Evolutionary conservation across 2,888 invertebrate species (phyloP).

Genomic region (Ochropleura plecta): DNA sequence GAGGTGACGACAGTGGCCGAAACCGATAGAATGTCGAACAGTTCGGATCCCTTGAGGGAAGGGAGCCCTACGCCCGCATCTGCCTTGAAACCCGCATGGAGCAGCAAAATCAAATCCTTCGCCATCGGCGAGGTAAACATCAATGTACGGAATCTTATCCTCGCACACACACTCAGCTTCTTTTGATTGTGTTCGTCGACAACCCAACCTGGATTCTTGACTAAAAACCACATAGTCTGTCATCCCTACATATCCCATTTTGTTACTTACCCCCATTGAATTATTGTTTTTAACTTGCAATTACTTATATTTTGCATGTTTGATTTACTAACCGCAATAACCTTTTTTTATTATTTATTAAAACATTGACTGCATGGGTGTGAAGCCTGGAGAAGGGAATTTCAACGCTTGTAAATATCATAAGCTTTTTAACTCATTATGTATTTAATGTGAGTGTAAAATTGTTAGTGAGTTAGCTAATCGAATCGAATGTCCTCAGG

Average conservation of each 20-base stretch:
- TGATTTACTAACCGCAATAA: slow-evolving; percentile 79
- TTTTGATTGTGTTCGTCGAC: slow-evolving; percentile 90
- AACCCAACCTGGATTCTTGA: slow-evolving; percentile 79
- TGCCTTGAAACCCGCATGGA: slow-evolving; percentile 87
- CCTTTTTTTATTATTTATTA: slow-evolving; percentile 76
- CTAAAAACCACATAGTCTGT: slow-evolving; percentile 79
- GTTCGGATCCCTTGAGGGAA: slow-evolving; percentile 81
- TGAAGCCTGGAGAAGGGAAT: slow-evolving; percentile 84
- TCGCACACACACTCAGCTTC: slow-evolving; percentile 86
- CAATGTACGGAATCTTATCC: slow-evolving; percentile 86
- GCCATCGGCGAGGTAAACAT: slow-evolving; percentile 91
- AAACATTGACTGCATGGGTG: slow-evolving; percentile 88
- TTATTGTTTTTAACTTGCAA: slow-evolving; percentile 83
- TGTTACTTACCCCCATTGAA: slow-evolving; percentile 80
- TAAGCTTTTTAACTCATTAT: slow-evolving; percentile 85
- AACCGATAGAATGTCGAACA: slow-evolving; percentile 82
- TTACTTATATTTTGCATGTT: slow-evolving; percentile 89
- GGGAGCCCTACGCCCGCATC: slow-evolving; percentile 82
- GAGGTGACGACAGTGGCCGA: slow-evolving; percentile 85
- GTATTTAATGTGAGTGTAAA: slow-evolving; percentile 38
- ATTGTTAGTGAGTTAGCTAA: slow-evolving; percentile 55
- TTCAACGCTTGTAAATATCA: slow-evolving; percentile 87
- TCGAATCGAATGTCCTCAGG: slow-evolving; percentile 77
- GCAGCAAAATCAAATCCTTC: slow-evolving; percentile 90
- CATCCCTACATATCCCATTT: slow-evolving; percentile 82